Evolutionary conservation across 2,888 invertebrate genomes (phyloP), one percentile per base, ranked within the genome.

Genomic region (Yponomeuta plumbellus): DNA sequence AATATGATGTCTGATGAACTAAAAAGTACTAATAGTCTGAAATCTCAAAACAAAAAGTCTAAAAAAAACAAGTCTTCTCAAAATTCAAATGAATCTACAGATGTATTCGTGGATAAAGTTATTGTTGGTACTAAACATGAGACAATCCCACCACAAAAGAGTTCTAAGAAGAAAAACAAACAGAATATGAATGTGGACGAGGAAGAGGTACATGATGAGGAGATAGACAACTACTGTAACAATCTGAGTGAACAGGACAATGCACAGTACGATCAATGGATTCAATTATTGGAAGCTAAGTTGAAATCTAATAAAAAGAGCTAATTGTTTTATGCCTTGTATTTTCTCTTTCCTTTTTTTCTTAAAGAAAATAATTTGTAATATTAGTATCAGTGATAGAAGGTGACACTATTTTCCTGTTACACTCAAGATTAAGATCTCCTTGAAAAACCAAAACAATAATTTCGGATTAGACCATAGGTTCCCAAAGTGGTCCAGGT

Each of bases 151-250:
- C 17, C 3, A 52, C 44, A 52, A 52, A 52, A 52, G 13, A 52
- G 52, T 62, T 64, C 17, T 22, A 34, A 39, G 23, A 56, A 52
- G 67, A 69, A 59, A 68, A 68, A 64, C 66, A 68, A 67, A 68
- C 11, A 73, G 69, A 68, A 69, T 66, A 69, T 74, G 64, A 77
- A 78, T 68, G 76, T 76, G 61, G 80, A 80, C 39, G 87, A 89
- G 71, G 80, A 80, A 65, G 76, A 80, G 67, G 73, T 87, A 0
- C 84, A 79, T 70, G 89, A 91, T 68, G 89, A 87, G 74, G 91
- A 91, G 68, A 91, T 91, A 64, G 88, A 91, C 71, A 78, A 79
- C 66, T 91, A 86, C 75, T 88, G 88, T 74, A 85, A 88, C 69
- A 88, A 86, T 69, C 67, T 91, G 70, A 76, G 78, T 44, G 86